Conservation (phyloP, 2,888 invertebrate genomes). For the Drosophila nigritarsus region DNA sequence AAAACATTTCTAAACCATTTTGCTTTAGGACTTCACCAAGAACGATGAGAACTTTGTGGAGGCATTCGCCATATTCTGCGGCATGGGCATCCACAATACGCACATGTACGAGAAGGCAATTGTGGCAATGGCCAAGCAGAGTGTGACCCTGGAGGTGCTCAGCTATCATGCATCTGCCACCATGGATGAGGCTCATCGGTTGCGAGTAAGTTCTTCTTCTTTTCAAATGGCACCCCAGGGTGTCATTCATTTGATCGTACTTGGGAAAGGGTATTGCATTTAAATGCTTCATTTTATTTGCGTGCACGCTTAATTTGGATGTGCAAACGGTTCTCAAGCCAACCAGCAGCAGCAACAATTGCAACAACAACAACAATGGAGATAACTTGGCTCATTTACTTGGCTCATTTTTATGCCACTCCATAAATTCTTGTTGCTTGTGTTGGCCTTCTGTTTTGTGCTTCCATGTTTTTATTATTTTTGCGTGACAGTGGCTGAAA, state of each 20-base stretch:
- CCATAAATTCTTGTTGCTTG: slow-evolving; percentile 62
- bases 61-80: slow-evolving; percentile 98
- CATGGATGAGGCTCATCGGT: slow-evolving; percentile 93
- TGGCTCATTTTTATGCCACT: slow-evolving; percentile 55
- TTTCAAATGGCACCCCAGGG: slow-evolving; percentile 45
- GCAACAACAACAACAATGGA: slow-evolving; percentile 1
- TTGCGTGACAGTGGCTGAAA: slow-evolving; percentile 55
- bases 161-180: slow-evolving; percentile 98
- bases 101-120: slow-evolving; percentile 98
- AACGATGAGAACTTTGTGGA: slow-evolving; percentile 99
- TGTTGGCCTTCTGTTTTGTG: slow-evolving; percentile 32
- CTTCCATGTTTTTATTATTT: slow-evolving; percentile 50
- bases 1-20: not conserved
- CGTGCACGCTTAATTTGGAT: slow-evolving; percentile 63
- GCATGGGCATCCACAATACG: slow-evolving; percentile 98
- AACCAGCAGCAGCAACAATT: not conserved
- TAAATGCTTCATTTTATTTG: slow-evolving; percentile 71
- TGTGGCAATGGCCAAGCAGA: slow-evolving; percentile 98
- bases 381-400: slow-evolving; percentile 24
- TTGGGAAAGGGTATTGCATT: slow-evolving; percentile 39
- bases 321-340: slow-evolving; percentile 29
- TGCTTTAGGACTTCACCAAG: slow-evolving; percentile 90
- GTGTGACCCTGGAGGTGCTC: slow-evolving; percentile 95
- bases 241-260: slow-evolving; percentile 11
- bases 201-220: slow-evolving; percentile 89